Base-by-base conservation (phyloP, 2,113 vertebrate species). In the Takifugu bimaculatus region DNA sequence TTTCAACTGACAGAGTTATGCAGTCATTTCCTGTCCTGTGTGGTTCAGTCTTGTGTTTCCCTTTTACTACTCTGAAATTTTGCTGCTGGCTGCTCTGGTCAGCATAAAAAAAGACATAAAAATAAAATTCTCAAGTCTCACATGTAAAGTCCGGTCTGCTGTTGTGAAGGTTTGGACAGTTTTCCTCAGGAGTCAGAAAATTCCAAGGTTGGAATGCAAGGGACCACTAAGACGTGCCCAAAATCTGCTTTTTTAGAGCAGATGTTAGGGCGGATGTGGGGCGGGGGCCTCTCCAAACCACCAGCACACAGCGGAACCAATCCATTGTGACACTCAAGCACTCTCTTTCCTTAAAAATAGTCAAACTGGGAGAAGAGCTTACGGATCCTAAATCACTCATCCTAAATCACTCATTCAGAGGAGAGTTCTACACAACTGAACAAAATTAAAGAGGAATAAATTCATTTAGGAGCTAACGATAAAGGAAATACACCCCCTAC, bases 11-110 rank as follows among this genome's bases (percentile, higher is more conserved):
- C 68, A 68, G 56, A 67, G 66, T 53, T 67, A 61, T 81, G 72
- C 75, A 66, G 65, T 64, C 68, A 79, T 79, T 87, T 85, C 80
- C 80, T 84, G 76, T 56, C 51, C 53, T 32, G 44, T 66, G 50
- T 49, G 61, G 64, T 57, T 74, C 59, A 27, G 35, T n/a, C 48
- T 58, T 76, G 35, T 62, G 44, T 64, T 80, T 80, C 67, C 48
- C 65, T 70, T 73, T 68, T 57, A 53, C 44, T 15, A 12, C 72
- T 65, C 39, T 54, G 39, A 56, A 54, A 64, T 45, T n/a, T 42
- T 53, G 26, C 43, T 69, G 35, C 56, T 60, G 29, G 26, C 42
- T 60, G 28, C 25, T 48, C 53, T 52, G 26, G 6, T 13, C 62
- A 9, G 3, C 54, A 27, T 25, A 59, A 51, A 3, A 11, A 43